These are phyloP conservation scores for Chelon auratus DNA, from an alignment of 2,797 vertebrate genomes.

Conservation along the genomic window DNA sequence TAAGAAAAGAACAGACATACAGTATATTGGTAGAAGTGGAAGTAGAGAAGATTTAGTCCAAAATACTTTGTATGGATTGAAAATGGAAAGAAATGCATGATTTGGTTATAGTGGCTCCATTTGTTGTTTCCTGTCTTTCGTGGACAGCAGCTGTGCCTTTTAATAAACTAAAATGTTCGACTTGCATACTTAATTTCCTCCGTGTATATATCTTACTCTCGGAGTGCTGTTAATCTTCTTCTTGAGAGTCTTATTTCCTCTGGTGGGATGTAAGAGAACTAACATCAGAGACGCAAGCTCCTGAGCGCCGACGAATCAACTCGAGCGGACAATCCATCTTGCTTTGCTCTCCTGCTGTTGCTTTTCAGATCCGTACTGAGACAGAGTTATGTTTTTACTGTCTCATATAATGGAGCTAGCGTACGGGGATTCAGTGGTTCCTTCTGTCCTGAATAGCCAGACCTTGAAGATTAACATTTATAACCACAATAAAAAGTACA, in stretches of 20 bases:
- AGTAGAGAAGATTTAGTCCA: no score
- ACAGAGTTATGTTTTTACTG: not conserved
- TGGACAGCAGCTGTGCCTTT: not conserved
- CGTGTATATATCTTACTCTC: not conserved
- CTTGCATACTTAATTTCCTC: not conserved
- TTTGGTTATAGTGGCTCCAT: not conserved
- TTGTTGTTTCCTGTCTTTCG: not conserved
- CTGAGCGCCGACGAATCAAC: not conserved
- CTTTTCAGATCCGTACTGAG: not conserved
- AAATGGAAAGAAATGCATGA: no score
- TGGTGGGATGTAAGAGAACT: not conserved
- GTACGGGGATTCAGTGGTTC: no score
- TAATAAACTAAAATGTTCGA: not conserved
- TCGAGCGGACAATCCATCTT: not conserved
- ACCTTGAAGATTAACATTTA: not conserved
- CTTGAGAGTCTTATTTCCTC: constrained; percentile 6
- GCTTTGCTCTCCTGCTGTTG: no score
- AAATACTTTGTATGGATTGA: no score
- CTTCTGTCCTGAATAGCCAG: not conserved
- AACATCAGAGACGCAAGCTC: no score
- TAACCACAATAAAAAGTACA: not conserved
- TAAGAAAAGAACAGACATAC: no score
- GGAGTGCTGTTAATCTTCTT: not conserved
- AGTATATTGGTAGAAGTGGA: no score
- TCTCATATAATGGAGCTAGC: not conserved